Evolutionary conservation across 2,113 vertebrate genomes (phyloP), one percentile per base, ranked within the genome.

Genomic region (Muntiacus muntjak): DNA sequence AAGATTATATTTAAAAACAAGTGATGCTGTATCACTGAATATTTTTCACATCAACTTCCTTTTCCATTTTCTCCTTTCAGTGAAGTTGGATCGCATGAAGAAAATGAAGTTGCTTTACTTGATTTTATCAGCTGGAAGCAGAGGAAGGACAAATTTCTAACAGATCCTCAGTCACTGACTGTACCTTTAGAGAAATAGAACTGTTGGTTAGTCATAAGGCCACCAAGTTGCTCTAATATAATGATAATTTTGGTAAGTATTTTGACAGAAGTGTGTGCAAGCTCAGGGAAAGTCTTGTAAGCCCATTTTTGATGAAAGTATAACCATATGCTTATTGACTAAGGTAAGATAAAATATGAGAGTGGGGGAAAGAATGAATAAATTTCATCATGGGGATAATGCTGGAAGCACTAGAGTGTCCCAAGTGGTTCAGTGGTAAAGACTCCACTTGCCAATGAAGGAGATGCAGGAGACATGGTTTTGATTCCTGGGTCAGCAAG

Each of bases 1-100:
- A 85, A 88, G 60, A 62, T 52, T 89, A 15, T 91, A 60, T 94
- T 94, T 96, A 78, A 93, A 92, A 79, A 94, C n/a, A 96, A 95
- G 58, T 30, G 30, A 87, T 60, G 74, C 86, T 62, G 71, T 58
- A 84, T 28, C 60, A 74, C 19, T 78, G 9, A 50, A 45, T 87
- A 40, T 95, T 89, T 97, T 96, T 62, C 58, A 74, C 19, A 50
- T 40, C 57, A 71, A 92, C 36, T 33, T 52, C 12, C 52, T 89
- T 91, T 96, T 76, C 12, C 55, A 45, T 67, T 85, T 97, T 71
- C 57, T 91, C 45, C 79, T 85, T 17, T 62, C 36, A 93, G 6
- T 90, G 87, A 87, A 76, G 19, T 52, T 43, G 21, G n/a, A 90
- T 67, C 50, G 26, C 47, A 55, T 64, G 84, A 88, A 94, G 21